Evolutionary conservation across 2,888 invertebrate genomes (phyloP).

Genomic region (Amphipoea lucens): DNA sequence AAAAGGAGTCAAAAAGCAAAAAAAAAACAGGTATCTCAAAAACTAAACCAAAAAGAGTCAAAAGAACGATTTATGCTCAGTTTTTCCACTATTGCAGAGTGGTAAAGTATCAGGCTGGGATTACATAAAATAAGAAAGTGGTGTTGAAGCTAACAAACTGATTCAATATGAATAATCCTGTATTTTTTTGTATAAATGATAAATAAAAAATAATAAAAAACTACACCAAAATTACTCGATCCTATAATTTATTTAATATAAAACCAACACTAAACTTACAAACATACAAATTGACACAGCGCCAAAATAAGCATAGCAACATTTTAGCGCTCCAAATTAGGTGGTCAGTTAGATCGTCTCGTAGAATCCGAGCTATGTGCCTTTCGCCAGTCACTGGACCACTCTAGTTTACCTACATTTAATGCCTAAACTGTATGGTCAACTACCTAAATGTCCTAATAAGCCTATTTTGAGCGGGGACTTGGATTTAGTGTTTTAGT

Average conservation of each 20-base stretch:
- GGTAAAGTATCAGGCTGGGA: too few species aligned
- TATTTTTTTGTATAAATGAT: too few species aligned
- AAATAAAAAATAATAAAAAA: too few species aligned
- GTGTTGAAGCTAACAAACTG: too few species aligned
- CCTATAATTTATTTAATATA: not conserved
- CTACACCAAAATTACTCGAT: not conserved
- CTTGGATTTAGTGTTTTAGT: conserved; percentile 17
- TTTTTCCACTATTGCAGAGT: too few species aligned
- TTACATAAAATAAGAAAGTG: too few species aligned
- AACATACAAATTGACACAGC: not conserved
- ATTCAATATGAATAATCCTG: too few species aligned
- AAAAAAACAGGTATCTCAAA: too few species aligned
- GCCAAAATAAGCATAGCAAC: conserved; percentile 40
- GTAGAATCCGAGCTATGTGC: conserved; percentile 54
- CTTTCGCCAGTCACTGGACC: conserved; percentile 55
- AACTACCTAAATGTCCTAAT: conserved; percentile 36
- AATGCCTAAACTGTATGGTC: conserved; percentile 33
- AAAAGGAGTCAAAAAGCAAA: too few species aligned
- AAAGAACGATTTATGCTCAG: too few species aligned
- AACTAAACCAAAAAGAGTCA: too few species aligned
- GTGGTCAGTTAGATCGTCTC: conserved; percentile 52
- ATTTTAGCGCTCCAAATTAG: conserved; percentile 57
- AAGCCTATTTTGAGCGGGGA: conserved; percentile 2
- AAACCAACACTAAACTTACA: not conserved
- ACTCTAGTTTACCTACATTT: conserved; percentile 32